Percentiles rank a stretch among this genome's conserved stretches.
Evolutionary conservation across 2,113 vertebrate genomes (phyloP).

Genomic region (Nycticebus coucang): DNA sequence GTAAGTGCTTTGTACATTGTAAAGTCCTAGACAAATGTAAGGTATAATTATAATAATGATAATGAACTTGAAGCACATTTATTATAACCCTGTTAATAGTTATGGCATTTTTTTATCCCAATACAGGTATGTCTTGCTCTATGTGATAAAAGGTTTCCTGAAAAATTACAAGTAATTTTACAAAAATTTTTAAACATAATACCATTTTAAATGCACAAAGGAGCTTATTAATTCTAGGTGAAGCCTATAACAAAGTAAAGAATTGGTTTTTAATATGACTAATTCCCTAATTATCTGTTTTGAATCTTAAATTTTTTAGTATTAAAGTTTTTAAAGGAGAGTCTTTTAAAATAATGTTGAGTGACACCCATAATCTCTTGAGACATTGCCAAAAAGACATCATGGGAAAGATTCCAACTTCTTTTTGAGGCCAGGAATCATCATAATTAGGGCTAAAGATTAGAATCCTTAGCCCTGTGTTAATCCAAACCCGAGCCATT

Average conservation of each 20-base stretch:
- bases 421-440: conserved; percentile 34
- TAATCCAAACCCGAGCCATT: neutral
- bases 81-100: conserved; percentile 43
- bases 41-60: conserved; percentile 31
- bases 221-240: conserved; percentile 18
- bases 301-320: conserved; percentile 42
- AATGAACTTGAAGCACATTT: conserved; percentile 61
- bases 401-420: conserved; percentile 29
- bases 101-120: conserved; percentile 16
- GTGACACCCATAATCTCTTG: neutral
- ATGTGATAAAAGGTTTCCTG: neutral
- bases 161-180: conserved; percentile 36
- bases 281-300: conserved; percentile 60
- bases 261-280: conserved; percentile 30
- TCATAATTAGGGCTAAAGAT: conserved; percentile 33
- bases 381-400: conserved; percentile 46
- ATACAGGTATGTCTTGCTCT: conserved; percentile 22
- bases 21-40: conserved; percentile 47
- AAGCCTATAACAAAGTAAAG: conserved; percentile 49
- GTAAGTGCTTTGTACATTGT: conserved; percentile 11
- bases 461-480: conserved; percentile 18
- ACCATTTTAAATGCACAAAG: conserved; percentile 55
- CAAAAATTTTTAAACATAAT: neutral
- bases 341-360: neutral
- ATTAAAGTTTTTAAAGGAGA: conserved; percentile 35